Percentiles rank a stretch among this genome's conserved stretches.
Conservation (phyloP, 92 coral and sea anemone genomes). For the Actinernus sp. region DNA sequence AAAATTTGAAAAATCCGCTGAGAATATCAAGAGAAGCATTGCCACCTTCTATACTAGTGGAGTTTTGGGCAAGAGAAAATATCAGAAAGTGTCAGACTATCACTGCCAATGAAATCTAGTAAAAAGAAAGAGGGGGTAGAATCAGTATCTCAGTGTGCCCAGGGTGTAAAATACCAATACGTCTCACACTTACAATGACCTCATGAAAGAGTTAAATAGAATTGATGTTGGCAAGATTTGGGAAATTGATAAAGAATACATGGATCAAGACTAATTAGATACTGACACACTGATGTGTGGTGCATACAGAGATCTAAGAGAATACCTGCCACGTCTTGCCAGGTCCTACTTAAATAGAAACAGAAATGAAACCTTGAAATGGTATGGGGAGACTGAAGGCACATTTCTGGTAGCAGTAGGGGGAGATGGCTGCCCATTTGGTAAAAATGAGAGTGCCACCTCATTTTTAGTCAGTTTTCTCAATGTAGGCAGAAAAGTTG, state of each 20-base stretch:
- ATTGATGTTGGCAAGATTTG: conserved; percentile 52
- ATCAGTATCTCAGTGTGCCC: conserved; percentile 27
- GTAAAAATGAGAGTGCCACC: conserved; percentile 73
- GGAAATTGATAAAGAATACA: no score
- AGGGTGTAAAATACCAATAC: conserved; percentile 64
- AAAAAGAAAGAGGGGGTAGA: conserved; percentile 20
- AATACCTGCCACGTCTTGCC: conserved; percentile 66
- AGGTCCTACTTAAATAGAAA: conserved; percentile 29
- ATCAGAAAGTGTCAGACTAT: conserved; percentile 45
- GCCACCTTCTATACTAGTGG: conserved; percentile 65
- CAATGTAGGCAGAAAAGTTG: conserved; percentile 59
- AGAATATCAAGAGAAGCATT: conserved; percentile 42
- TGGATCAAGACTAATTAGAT: no score
- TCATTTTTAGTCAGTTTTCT: conserved; percentile 72
- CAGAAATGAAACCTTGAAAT: conserved; percentile 38
- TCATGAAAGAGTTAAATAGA: conserved; percentile 31
- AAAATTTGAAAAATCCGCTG: conserved; percentile 61
- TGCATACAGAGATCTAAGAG: conserved; percentile 59
- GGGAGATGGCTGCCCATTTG: conserved; percentile 72
- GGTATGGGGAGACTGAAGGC: conserved; percentile 60
- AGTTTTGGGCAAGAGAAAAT: conserved; percentile 68
- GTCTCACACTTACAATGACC: conserved; percentile 49
- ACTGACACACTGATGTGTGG: no score
- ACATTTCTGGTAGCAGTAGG: conserved; percentile 66
- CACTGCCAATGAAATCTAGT: conserved; percentile 50